Evolutionary conservation across 2,888 invertebrate genomes (phyloP), one percentile per base, ranked within the genome.

Genomic region (Arctia plantaginis): DNA sequence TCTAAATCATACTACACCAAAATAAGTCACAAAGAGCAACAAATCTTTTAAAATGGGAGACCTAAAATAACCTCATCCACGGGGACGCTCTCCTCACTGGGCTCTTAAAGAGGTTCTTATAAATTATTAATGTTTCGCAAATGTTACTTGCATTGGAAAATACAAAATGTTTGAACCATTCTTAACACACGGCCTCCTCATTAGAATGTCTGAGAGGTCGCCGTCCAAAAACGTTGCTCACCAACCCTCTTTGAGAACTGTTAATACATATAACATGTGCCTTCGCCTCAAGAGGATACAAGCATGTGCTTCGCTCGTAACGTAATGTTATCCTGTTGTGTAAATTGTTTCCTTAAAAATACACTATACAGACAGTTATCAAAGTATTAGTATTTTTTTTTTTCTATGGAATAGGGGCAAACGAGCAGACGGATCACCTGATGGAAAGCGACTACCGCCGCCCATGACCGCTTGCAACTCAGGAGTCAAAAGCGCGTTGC

Each of bases 161-260:
- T 72, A 77, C 69, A 82, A 77, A 86, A 80, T 80, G 80, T 84
- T 82, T 83, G 75, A 80, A 77, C 80, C 78, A 84, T 87, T 88
- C 87, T 87, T 85, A 86, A 82, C 83, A 87, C 87, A 89, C 88
- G 86, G 82, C 86, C 83, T 79, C 86, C 92, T 92, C 92, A 92
- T 92, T 92, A 92, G 90, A 92, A 92, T 92, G 91, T 92, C 92
- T 92, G 91, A 92, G 91, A 90, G 91, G 89, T 87, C 89, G 78
- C 82, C 86, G 84, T 84, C 88, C 89, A 85, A 90, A 89, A 91
- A 89, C 89, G 89, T 90, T 90, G 90, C 90, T 89, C 87, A 84
- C 74, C 83, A 84, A 88, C 90, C 90, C 90, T 87, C 90, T 89
- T 87, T 86, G 89, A 87, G 85, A 85, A 85, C 84, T 86, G 87